These are phyloP conservation scores for Pluvialis apricaria DNA, from an alignment of 2,113 vertebrate genomes.

Conservation along the genomic window DNA sequence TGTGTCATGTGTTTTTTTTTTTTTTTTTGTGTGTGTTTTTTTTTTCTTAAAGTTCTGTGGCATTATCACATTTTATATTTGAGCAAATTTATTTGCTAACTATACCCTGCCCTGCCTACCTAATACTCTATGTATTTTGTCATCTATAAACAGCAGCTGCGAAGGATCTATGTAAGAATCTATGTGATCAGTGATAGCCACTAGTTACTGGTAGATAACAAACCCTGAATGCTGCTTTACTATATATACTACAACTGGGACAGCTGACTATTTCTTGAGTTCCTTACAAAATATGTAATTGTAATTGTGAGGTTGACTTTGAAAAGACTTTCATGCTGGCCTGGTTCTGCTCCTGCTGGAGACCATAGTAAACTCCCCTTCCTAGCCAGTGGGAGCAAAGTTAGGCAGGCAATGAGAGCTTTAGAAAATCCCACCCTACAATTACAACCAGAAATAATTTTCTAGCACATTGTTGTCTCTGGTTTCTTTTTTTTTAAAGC, in stretches of 20 bases:
- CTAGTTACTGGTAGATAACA: not conserved
- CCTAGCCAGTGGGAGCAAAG: not conserved
- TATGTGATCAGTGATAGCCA: not conserved
- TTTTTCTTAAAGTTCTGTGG: fast-evolving
- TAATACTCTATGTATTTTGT: not conserved
- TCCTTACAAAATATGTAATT: not conserved
- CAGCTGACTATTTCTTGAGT: not conserved
- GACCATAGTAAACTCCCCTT: not conserved
- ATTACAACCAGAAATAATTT: not conserved
- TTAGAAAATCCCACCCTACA: not conserved
- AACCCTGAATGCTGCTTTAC: not conserved
- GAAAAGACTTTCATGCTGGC: not conserved
- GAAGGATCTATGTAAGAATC: not conserved
- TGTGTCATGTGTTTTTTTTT: not conserved
- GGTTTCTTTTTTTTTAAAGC: not conserved
- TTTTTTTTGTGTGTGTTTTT: not conserved
- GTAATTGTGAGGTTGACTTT: not conserved
- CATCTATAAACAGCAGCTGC: not conserved
- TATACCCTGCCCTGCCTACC: not conserved
- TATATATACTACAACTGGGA: not conserved
- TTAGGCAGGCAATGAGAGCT: not conserved
- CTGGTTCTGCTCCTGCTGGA: not conserved
- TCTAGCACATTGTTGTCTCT: not conserved
- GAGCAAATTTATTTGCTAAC: not conserved
- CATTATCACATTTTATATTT: not conserved